Conservation (phyloP, 2,888 invertebrate genomes). For the Griposia aprilina region DNA sequence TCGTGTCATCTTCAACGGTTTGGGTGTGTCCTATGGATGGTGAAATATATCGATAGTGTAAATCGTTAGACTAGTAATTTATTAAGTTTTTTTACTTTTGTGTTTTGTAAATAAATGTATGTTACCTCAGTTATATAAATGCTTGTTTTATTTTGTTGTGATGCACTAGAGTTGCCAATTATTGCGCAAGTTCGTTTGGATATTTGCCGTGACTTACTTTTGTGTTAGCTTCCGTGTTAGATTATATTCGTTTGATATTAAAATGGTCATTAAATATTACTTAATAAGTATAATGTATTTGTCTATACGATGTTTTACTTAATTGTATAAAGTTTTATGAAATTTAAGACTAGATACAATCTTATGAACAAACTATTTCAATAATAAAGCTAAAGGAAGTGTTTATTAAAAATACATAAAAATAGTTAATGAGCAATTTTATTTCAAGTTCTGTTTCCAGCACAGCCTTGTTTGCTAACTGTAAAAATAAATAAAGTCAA, state of each 20-base stretch:
- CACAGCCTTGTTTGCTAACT: conserved; percentile 29
- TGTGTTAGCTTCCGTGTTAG: conserved; percentile 28
- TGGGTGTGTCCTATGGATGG: conserved; percentile 81
- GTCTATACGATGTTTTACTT: background rate
- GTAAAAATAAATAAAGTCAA: conserved; percentile 48
- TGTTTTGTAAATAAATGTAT: conserved; percentile 40
- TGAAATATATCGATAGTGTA: conserved; percentile 55
- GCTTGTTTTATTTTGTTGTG: conserved; percentile 35
- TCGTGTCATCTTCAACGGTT: conserved; percentile 90
- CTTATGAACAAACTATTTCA: background rate
- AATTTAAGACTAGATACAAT: conserved; percentile 5
- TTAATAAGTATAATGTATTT: background rate
- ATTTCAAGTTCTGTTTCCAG: conserved; percentile 12
- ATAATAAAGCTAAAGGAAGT: background rate
- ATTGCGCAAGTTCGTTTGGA: conserved; percentile 20
- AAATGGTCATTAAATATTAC: background rate
- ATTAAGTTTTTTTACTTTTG: conserved; percentile 21
- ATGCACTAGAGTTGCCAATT: conserved; percentile 18
- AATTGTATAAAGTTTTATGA: background rate
- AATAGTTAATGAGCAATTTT: conserved; percentile 20
- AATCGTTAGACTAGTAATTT: conserved; percentile 45
- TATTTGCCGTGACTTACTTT: conserved; percentile 35
- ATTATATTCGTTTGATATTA: conserved; percentile 5
- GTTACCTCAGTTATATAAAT: conserved; percentile 45
- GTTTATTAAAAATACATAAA: conserved; percentile 7